Evolutionary conservation across 2,888 invertebrate species (phyloP).

Genomic region (Lithophane socia): DNA sequence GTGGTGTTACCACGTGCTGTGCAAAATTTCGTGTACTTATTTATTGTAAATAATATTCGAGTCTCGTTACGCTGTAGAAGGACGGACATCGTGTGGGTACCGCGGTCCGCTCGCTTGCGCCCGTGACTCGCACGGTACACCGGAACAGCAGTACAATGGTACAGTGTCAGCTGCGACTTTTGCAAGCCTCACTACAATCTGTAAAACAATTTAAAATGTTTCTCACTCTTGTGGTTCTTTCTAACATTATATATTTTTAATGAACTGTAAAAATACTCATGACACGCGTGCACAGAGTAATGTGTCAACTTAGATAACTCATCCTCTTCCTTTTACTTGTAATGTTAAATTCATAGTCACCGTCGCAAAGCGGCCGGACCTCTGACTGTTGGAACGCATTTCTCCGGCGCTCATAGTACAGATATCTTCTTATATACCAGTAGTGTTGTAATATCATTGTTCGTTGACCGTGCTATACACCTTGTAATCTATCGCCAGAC

Average conservation of each 20-base stretch:
- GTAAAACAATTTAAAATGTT: neutral
- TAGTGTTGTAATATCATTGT: slow-evolving; percentile 23
- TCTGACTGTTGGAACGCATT: neutral
- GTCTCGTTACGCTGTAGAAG: slow-evolving; percentile 54
- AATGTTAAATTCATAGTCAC: slow-evolving; percentile 24
- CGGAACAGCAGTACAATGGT: neutral
- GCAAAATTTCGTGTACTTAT: slow-evolving; percentile 78
- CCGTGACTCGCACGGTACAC: neutral
- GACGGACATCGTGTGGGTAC: slow-evolving; percentile 55
- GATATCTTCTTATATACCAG: slow-evolving; percentile 25
- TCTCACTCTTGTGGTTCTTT: slow-evolving; percentile 16
- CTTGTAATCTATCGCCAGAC: neutral
- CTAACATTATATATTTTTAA: slow-evolving; percentile 38
- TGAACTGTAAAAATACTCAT: slow-evolving; percentile 51
- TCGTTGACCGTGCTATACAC: slow-evolving; percentile 12
- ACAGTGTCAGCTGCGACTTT: neutral
- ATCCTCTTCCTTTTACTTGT: slow-evolving; percentile 10
- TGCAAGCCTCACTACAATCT: slow-evolving; percentile 10
- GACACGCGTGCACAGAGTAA: slow-evolving; percentile 11
- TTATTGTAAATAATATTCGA: slow-evolving; percentile 78
- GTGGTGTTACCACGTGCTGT: slow-evolving; percentile 51
- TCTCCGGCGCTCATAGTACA: slow-evolving; percentile 33
- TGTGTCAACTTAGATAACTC: slow-evolving; percentile 24
- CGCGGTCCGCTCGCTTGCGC: slow-evolving; percentile 9
- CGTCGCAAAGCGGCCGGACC: slow-evolving; percentile 40